Percentiles rank a stretch among this genome's conserved stretches.
Conservation (phyloP, 2,888 invertebrate genomes). For the Cyclophora albipunctata region DNA sequence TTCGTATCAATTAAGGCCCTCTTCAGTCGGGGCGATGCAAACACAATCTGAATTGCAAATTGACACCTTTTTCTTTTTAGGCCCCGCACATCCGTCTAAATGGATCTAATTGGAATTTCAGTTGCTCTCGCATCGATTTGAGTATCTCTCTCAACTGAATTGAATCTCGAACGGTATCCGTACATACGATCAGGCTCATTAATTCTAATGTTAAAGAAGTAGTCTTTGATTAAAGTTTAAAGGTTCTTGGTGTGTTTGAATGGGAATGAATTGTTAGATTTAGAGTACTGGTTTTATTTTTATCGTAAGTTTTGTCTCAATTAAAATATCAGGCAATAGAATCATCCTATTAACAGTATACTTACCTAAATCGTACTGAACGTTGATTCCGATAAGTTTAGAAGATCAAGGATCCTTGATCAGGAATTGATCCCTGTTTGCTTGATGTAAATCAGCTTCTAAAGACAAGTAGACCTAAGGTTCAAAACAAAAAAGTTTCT, state of each 20-base stretch:
- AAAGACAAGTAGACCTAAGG: too few species aligned
- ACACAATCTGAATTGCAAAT: constrained; percentile 61
- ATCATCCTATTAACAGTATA: too few species aligned
- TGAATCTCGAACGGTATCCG: neutral
- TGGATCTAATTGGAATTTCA: constrained; percentile 53
- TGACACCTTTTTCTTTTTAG: constrained; percentile 37
- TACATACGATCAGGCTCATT: neutral
- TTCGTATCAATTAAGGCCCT: constrained; percentile 56
- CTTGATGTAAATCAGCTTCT: too few species aligned
- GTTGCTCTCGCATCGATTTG: constrained; percentile 28
- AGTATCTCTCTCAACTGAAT: constrained; percentile 2
- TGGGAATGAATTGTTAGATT: too few species aligned
- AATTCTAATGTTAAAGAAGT: neutral
- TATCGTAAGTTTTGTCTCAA: too few species aligned
- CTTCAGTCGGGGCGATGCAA: constrained; percentile 43
- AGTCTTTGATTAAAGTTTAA: neutral
- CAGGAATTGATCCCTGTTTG: too few species aligned
- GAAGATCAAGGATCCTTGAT: too few species aligned
- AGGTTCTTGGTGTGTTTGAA: neutral
- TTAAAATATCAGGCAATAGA: too few species aligned
- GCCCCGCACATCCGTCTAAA: constrained; percentile 35
- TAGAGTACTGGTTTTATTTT: too few species aligned
- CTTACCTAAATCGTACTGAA: too few species aligned
- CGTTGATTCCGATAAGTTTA: too few species aligned
- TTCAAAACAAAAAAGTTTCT: too few species aligned